Conservation (phyloP, 2,888 invertebrate genomes). For the Masnerella sp. region DNA sequence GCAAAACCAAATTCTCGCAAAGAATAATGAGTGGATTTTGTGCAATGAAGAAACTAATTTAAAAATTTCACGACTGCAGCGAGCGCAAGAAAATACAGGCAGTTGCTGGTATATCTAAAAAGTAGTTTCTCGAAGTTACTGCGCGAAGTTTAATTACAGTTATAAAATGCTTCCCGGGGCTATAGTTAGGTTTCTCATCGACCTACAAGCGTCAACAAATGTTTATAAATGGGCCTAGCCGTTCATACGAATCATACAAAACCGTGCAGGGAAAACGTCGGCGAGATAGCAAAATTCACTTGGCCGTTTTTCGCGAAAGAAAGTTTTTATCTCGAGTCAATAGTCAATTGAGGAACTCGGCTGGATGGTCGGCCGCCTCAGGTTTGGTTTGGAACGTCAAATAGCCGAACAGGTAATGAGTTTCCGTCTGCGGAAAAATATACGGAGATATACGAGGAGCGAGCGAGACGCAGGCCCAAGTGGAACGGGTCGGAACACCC, state of each 20-base stretch:
- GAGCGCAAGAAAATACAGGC: constrained; percentile 18
- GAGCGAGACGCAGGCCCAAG: constrained; percentile 47
- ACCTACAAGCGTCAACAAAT: constrained; percentile 24
- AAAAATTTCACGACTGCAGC: constrained; percentile 18
- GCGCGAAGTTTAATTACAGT: constrained; percentile 48
- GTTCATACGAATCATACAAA: constrained; percentile 7
- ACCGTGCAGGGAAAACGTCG: constrained; percentile 4
- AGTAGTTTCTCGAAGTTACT: constrained; percentile 36
- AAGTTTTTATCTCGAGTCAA: constrained; percentile 36
- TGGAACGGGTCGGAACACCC: constrained; percentile 57
- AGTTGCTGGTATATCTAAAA: constrained; percentile 10
- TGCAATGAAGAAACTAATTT: constrained; percentile 26
- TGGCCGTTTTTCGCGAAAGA: constrained; percentile 17
- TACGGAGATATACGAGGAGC: constrained; percentile 47
- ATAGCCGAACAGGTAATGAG: constrained; percentile 68
- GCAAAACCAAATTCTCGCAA: constrained; percentile 3
- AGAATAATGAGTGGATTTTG: constrained; percentile 13
- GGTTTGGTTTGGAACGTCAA: constrained; percentile 59
- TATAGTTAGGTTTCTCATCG: constrained; percentile 13
- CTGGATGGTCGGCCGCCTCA: constrained; percentile 28
- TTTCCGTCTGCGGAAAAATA: constrained; percentile 67
- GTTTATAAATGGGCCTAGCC: constrained; percentile 26
- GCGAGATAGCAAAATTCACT: constrained; percentile 8
- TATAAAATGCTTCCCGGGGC: constrained; percentile 42
- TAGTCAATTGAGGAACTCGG: constrained; percentile 35